Conservation (phyloP, 2,797 vertebrate genomes). For the Eupleurogrammus muticus region DNA sequence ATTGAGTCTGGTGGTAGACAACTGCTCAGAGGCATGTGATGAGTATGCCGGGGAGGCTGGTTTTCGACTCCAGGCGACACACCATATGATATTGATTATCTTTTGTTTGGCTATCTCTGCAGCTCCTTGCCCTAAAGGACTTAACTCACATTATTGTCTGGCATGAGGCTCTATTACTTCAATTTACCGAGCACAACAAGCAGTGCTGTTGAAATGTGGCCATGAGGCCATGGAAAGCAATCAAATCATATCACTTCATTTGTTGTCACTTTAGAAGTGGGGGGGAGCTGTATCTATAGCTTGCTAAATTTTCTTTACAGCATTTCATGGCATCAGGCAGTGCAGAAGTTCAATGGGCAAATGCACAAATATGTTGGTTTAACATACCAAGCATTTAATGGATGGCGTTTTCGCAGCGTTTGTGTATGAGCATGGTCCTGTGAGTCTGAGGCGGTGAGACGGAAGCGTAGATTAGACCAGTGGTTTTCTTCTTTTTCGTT, state of each 20-base stretch:
- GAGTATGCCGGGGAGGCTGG: slow-evolving; percentile 66
- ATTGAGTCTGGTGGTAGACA: slow-evolving; percentile 75
- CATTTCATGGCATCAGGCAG: slow-evolving; percentile 1
- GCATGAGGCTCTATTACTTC: slow-evolving; percentile 74
- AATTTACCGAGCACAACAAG: slow-evolving; percentile 61
- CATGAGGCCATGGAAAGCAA: slow-evolving; percentile 31
- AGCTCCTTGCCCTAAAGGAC: slow-evolving; percentile 82
- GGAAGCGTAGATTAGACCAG: neutral
- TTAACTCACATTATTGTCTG: slow-evolving; percentile 77
- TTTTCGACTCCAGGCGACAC: slow-evolving; percentile 82
- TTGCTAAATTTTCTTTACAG: neutral
- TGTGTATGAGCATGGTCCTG: neutral
- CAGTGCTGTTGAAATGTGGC: slow-evolving; percentile 50
- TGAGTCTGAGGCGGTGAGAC: neutral
- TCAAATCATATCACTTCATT: slow-evolving; percentile 20
- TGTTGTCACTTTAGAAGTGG: neutral
- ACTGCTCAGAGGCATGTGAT: slow-evolving; percentile 79
- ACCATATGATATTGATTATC: slow-evolving; percentile 86
- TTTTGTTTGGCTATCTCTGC: slow-evolving; percentile 82
- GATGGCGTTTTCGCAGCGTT: neutral
- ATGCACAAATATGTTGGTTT: neutral
- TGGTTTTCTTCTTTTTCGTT: neutral
- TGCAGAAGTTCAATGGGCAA: slow-evolving; percentile 2
- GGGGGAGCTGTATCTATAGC: neutral
- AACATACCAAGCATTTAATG: neutral